Evolutionary conservation across 2,888 invertebrate species (phyloP), one percentile per base, ranked within the genome.

Genomic region (Carterocephalus palaemon): DNA sequence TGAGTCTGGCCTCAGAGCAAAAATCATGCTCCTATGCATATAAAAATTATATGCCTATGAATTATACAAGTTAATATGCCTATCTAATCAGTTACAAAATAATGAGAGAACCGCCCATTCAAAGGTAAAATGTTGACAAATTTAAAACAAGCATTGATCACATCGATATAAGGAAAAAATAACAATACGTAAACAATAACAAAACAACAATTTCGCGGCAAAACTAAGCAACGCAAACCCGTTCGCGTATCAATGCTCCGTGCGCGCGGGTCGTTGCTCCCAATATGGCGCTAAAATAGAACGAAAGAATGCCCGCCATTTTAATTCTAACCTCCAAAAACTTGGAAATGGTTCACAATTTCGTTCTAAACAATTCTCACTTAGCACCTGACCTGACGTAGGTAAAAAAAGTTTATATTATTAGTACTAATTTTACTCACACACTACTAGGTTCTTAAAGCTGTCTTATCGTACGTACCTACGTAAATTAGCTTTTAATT

Each of bases 261-360:
- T 48, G 50, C 68, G 69, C 73, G 24, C 65, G 59, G 83, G 75
- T 81, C 82, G 74, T 61, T 64, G 75, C 64, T 69, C 84, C 63
- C 75, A 76, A 80, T 65, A 82, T 78, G 79, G 82, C 81, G 82
- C 76, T 75, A 76, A 83, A 84, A 84, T 84, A 84, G 84, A 83
- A 76, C 75, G 64, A 70, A 75, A 78, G 79, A 79, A 81, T 81
- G 78, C 79, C 72, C 79, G 81, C 82, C 80, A 82, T 80, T 80
- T 75, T 72, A 68, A 74, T 73, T 75, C 64, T 79, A 82, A 83
- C 82, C 80, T 82, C 75, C 65, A 76, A 82, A 74, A 43, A 43
- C 12, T 33, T 24, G 3, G n/a, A 17, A 74, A 70, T 71, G 69
- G 78, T 77, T 72, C 68, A 71, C 57, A 76, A 61, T 58, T 57